phyloP scores from a whole-genome alignment of 2,797 vertebrate genomes.

The Rhabdophis nuchalis region DNA sequence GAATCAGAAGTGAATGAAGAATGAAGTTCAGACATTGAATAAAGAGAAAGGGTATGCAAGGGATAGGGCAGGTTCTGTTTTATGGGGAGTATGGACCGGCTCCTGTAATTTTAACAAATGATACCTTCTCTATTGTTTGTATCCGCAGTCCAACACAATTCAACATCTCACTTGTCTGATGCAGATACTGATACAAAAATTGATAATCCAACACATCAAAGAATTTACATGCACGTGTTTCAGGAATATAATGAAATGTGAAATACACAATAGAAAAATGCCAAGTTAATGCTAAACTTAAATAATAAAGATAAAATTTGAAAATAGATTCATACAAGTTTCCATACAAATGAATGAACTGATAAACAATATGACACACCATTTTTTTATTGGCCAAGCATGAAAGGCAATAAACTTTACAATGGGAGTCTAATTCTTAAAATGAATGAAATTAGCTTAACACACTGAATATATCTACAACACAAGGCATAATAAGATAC shows the following conservation, averaged over 20 bases:
- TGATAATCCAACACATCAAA: not conserved
- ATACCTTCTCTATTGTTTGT: not conserved
- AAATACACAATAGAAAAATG: not conserved
- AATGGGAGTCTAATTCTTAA: not conserved
- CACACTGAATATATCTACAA: not conserved
- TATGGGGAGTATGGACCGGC: not conserved
- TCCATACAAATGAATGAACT: not conserved
- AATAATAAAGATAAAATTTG: not conserved
- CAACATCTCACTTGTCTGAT: not conserved
- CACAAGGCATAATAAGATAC: not conserved
- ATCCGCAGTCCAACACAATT: not conserved
- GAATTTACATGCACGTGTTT: not conserved
- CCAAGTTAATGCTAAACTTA: not conserved
- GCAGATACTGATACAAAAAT: not conserved
- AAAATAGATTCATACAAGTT: not conserved
- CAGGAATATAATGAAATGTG: not conserved
- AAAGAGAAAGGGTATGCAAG: not conserved
- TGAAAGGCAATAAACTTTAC: not conserved
- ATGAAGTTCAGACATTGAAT: not conserved
- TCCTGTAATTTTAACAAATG: not conserved
- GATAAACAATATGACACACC: not conserved
- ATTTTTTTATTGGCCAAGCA: not conserved
- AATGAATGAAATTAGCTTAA: not conserved
- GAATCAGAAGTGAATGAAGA: not conserved
- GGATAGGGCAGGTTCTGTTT: not conserved